Conservation (phyloP, 2,113 vertebrate genomes). For the Chrysochloris asiatica region DNA sequence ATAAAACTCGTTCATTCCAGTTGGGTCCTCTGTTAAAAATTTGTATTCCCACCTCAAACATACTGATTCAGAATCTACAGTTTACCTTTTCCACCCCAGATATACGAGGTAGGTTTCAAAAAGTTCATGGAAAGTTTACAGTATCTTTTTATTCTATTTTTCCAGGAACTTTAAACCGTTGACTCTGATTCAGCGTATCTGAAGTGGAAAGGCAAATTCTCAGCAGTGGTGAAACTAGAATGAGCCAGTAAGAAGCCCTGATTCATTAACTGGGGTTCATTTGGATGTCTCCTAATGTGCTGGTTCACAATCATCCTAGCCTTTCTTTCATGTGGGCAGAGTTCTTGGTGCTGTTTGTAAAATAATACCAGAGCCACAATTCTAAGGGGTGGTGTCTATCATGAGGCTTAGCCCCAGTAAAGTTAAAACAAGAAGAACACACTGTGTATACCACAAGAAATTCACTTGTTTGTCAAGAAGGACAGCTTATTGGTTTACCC, state of each 20-base stretch:
- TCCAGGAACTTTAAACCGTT: too few relatives aligned
- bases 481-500: background rate
- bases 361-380: background rate
- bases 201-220: background rate
- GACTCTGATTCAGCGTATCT: too few relatives aligned
- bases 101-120: too few relatives aligned
- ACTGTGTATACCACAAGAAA: background rate
- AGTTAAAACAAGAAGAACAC: background rate
- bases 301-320: constrained; percentile 23
- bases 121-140: too few relatives aligned
- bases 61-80: background rate
- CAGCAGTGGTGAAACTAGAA: too few relatives aligned
- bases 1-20: too few relatives aligned
- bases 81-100: background rate
- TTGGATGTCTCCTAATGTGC: constrained; percentile 2
- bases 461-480: background rate
- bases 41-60: background rate
- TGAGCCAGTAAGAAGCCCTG: too few relatives aligned
- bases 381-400: background rate
- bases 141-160: too few relatives aligned
- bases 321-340: background rate
- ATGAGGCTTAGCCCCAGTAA: background rate
- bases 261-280: background rate
- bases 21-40: background rate
- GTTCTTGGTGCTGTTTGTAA: constrained; percentile 33